phyloP scores from a whole-genome alignment of 2,797 vertebrate genomes.

The Falco peregrinus region DNA sequence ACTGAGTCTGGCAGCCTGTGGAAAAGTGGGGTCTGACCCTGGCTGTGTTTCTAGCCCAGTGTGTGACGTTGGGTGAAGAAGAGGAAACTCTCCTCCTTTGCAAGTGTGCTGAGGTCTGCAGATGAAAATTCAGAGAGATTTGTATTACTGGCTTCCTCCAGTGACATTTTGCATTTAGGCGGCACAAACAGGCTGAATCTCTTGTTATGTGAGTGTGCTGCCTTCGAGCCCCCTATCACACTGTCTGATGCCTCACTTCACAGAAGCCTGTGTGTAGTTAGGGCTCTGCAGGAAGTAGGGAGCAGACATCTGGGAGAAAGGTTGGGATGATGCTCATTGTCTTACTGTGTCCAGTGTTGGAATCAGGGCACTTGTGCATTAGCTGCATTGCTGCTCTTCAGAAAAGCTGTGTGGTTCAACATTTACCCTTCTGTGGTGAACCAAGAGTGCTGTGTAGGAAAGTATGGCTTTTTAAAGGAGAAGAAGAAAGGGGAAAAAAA shows the following conservation, averaged over 20 bases:
- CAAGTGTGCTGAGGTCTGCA: background rate
- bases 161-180: background rate
- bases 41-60: background rate
- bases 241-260: background rate
- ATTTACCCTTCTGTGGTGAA: background rate
- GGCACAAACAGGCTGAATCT: background rate
- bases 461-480: background rate
- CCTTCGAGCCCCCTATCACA: background rate
- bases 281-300: background rate
- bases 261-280: background rate
- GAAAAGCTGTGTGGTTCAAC: background rate
- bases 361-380: background rate
- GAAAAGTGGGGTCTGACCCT: background rate
- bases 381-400: background rate
- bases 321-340: background rate
- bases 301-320: background rate
- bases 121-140: background rate
- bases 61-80: background rate
- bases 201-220: background rate
- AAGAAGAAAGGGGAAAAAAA: rapidly evolving
- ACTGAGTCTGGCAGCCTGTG: background rate
- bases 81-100: background rate
- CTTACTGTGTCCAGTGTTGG: background rate
- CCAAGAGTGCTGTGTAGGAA: background rate
- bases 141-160: background rate